Conservation (phyloP, 1,140 invertebrate species). For the Pentalonia nigronervosa region DNA sequence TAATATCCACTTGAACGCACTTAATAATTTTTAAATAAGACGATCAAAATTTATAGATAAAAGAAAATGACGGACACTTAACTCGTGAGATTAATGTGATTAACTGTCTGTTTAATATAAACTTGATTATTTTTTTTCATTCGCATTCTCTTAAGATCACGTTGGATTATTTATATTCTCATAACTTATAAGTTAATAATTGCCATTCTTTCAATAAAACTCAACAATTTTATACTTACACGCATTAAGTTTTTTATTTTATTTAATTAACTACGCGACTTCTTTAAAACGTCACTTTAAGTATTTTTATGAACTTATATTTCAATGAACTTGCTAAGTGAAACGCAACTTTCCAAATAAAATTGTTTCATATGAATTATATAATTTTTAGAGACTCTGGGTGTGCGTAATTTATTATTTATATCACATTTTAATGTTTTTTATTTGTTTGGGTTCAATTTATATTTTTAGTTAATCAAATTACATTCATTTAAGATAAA, state of each 20-base stretch:
- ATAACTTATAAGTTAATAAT: not conserved
- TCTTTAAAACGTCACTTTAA: not conserved
- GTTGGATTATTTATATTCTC: not conserved
- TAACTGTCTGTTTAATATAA: not conserved
- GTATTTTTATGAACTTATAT: not conserved
- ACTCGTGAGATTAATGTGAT: not conserved
- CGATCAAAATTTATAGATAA: not conserved
- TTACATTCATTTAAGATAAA: not conserved
- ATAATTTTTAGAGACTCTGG: not conserved
- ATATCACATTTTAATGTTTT: not conserved
- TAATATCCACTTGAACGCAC: not conserved
- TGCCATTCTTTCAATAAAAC: not conserved
- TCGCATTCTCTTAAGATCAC: not conserved
- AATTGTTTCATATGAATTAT: not conserved
- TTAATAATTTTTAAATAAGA: not conserved
- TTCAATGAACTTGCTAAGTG: not conserved
- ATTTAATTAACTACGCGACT: not conserved
- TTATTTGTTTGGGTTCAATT: not conserved
- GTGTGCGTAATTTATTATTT: not conserved
- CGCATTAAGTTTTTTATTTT: not conserved
- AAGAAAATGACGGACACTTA: not conserved
- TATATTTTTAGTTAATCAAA: not conserved
- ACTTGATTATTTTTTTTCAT: not conserved
- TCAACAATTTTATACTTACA: not conserved
- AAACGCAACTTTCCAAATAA: not conserved